Evolutionary conservation across 1,140 invertebrate species (phyloP).

Genomic region (Eriosoma lanigerum): DNA sequence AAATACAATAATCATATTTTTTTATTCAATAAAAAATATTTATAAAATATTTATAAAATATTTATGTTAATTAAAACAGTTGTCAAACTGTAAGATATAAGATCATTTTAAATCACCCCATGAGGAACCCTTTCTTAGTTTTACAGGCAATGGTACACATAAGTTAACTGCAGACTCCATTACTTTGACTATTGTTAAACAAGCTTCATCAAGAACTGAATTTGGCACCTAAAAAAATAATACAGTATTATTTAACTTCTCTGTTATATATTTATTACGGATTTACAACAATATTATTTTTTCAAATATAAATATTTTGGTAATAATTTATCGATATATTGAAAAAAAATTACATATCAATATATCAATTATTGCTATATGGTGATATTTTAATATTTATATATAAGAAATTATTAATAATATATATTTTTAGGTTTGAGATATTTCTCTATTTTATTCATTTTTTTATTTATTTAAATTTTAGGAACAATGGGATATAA

Average conservation of each 20-base stretch:
- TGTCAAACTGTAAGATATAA: slow-evolving; percentile 10
- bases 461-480: no score
- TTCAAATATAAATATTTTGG: no score
- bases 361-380: no score
- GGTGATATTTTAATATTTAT: no score
- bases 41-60: slow-evolving; percentile 1
- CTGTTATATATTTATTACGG: no score
- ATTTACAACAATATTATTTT: no score
- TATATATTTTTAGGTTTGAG: no score
- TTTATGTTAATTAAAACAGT: not conserved
- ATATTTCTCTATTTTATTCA: no score
- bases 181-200: slow-evolving; percentile 68
- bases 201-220: slow-evolving; percentile 65
- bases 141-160: slow-evolving; percentile 80
- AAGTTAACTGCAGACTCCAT: slow-evolving; percentile 81
- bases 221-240: slow-evolving; percentile 58
- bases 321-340: no score
- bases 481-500: no score
- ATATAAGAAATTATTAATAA: no score
- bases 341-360: no score
- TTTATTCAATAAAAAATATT: not conserved
- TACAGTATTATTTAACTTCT: not conserved
- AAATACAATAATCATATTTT: not conserved
- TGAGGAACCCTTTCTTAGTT: slow-evolving; percentile 75
- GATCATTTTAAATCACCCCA: slow-evolving; percentile 67